Evolutionary conservation across 2,113 vertebrate genomes (phyloP).

Genomic region (Erinaceus europaeus): DNA sequence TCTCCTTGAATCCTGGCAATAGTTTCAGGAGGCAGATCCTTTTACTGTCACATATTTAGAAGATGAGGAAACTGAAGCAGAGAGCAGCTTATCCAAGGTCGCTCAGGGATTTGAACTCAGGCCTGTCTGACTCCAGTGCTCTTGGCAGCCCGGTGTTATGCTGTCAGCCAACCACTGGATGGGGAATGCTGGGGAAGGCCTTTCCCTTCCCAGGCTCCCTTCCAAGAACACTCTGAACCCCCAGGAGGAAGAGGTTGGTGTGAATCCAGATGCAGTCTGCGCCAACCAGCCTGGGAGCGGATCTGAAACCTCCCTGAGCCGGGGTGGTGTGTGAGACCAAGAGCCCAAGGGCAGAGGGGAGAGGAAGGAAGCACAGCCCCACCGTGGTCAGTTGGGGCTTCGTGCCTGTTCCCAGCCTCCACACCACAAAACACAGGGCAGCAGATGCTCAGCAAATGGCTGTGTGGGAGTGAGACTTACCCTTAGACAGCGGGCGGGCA

Average conservation of each 20-base stretch:
- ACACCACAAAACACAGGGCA: slow-evolving; percentile 64
- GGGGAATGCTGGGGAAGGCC: slow-evolving; percentile 68
- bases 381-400: slow-evolving; percentile 32
- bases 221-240: slow-evolving; percentile 78
- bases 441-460: slow-evolving; percentile 66
- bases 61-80: slow-evolving; percentile 43
- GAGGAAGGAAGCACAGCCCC: slow-evolving; percentile 64
- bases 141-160: slow-evolving; percentile 19
- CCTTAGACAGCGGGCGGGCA: slow-evolving; percentile 36
- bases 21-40: slow-evolving; percentile 3
- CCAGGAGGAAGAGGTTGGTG: slow-evolving; percentile 72
- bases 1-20: neutral
- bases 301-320: slow-evolving; percentile 59
- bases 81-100: slow-evolving; percentile 58
- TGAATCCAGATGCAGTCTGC: slow-evolving; percentile 63
- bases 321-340: slow-evolving; percentile 30
- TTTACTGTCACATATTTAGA: slow-evolving; percentile 46
- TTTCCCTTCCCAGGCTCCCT: slow-evolving; percentile 74
- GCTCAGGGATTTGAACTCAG: slow-evolving; percentile 69
- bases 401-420: slow-evolving; percentile 55
- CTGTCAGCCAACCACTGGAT: slow-evolving; percentile 63
- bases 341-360: slow-evolving; percentile 42
- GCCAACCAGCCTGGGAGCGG: slow-evolving; percentile 70
- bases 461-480: slow-evolving; percentile 48
- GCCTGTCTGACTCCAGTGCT: slow-evolving; percentile 47